Evolutionary conservation across 2,888 invertebrate genomes (phyloP).

Genomic region (Odontocerum albicorne): DNA sequence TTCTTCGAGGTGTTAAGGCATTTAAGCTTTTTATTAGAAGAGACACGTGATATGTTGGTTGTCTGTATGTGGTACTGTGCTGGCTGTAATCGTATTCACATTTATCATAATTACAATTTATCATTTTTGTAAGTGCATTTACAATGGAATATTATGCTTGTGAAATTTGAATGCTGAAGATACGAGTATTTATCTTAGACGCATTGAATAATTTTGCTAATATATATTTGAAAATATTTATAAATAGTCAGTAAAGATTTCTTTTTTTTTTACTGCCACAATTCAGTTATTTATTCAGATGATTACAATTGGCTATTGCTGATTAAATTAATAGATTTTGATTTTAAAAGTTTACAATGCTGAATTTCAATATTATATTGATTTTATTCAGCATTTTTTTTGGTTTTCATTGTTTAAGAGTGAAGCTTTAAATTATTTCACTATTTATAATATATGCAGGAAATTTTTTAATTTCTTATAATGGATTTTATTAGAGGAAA

Average conservation of each 20-base stretch:
- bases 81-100: slow-evolving; percentile 13
- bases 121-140: slow-evolving; percentile 11
- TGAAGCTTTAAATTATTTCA: no score
- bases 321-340: no score
- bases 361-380: no score
- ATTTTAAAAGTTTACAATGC: no score
- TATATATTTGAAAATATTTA: slow-evolving; percentile 1
- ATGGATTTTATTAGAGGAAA: no score
- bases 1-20: no score
- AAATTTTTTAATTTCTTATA: no score
- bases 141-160: slow-evolving; percentile 12
- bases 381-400: no score
- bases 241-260: slow-evolving; percentile 1
- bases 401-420: no score
- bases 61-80: slow-evolving; percentile 8
- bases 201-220: slow-evolving; percentile 11
- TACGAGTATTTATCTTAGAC: neutral
- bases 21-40: neutral
- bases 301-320: neutral
- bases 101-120: slow-evolving; percentile 9
- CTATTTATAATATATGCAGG: no score
- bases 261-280: neutral
- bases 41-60: slow-evolving; percentile 20
- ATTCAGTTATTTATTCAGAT: neutral
- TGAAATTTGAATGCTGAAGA: neutral